Evolutionary conservation across 1,140 invertebrate species (phyloP).

Genomic region (Nymphalis io): DNA sequence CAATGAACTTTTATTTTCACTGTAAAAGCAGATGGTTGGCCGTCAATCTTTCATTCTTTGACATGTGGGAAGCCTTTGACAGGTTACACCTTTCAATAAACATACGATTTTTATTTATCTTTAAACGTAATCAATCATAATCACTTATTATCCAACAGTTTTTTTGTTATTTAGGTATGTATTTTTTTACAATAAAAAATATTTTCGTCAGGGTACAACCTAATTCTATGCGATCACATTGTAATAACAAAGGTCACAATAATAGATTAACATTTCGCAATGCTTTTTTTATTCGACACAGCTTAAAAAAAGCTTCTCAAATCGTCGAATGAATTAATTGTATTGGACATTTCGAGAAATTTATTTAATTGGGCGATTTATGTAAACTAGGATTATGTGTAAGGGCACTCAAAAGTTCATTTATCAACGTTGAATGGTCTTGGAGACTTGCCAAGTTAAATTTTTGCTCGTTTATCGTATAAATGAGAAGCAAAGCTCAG

Average conservation of each 20-base stretch:
- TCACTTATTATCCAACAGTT: too few species aligned
- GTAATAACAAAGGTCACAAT: neutral
- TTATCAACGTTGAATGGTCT: slow-evolving; percentile 48
- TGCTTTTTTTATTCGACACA: neutral
- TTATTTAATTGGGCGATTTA: slow-evolving; percentile 39
- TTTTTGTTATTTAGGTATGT: too few species aligned
- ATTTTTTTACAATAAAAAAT: too few species aligned
- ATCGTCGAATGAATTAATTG: slow-evolving; percentile 18
- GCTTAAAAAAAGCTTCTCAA: slow-evolving; percentile 22
- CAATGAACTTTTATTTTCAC: slow-evolving; percentile 46
- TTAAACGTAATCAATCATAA: neutral
- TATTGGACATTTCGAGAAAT: slow-evolving; percentile 17
- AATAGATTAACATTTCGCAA: neutral
- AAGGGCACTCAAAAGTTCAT: slow-evolving; percentile 44
- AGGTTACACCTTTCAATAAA: slow-evolving; percentile 39
- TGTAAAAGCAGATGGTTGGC: slow-evolving; percentile 46
- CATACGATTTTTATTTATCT: neutral
- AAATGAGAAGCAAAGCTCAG: slow-evolving; percentile 38
- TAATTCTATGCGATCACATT: neutral
- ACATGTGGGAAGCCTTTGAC: slow-evolving; percentile 53
- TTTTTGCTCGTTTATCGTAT: slow-evolving; percentile 42
- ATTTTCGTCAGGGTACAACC: neutral
- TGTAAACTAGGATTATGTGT: slow-evolving; percentile 39
- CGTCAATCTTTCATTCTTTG: slow-evolving; percentile 49
- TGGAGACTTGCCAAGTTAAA: slow-evolving; percentile 54